Conservation (phyloP, 2,113 vertebrate species). For the Oryzias celebensis region DNA sequence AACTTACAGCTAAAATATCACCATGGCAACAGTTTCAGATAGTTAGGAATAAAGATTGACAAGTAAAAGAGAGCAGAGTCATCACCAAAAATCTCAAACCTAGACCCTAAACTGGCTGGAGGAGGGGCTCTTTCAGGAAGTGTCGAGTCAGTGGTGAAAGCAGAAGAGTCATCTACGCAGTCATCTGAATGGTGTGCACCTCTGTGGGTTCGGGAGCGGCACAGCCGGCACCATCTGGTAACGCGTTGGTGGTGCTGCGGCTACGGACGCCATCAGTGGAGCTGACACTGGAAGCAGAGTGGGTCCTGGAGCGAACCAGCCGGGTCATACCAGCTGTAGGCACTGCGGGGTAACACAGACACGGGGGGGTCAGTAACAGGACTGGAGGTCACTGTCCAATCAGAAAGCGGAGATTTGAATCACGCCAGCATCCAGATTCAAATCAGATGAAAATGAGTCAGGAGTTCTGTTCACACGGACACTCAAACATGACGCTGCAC, state of each 20-base stretch:
- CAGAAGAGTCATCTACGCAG: not conserved
- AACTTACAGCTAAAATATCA: not conserved
- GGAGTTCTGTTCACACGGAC: too few species aligned
- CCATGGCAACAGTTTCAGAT: not conserved
- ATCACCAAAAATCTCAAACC: too few species aligned
- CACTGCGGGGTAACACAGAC: constrained; percentile 77
- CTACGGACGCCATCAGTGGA: constrained; percentile 83
- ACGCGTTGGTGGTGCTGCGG: constrained; percentile 76
- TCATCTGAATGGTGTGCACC: constrained; percentile 26
- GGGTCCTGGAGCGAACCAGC: constrained; percentile 88
- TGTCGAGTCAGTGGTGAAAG: not conserved
- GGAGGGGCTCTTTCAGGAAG: not conserved
- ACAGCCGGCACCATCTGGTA: constrained; percentile 56
- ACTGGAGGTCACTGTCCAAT: not conserved
- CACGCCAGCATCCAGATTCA: constrained; percentile 34
- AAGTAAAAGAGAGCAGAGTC: not conserved
- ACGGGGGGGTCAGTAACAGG: not conserved
- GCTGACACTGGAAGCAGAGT: constrained; percentile 88
- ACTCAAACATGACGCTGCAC: too few species aligned
- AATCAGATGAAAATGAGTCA: constrained; percentile 21
- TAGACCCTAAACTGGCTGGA: too few species aligned
- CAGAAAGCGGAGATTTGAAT: constrained; percentile 21
- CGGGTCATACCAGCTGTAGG: constrained; percentile 91
- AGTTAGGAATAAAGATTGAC: not conserved
- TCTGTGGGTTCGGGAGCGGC: not conserved